phyloP scores from a whole-genome alignment of 2,888 invertebrate genomes.

The Machimus atricapillus region DNA sequence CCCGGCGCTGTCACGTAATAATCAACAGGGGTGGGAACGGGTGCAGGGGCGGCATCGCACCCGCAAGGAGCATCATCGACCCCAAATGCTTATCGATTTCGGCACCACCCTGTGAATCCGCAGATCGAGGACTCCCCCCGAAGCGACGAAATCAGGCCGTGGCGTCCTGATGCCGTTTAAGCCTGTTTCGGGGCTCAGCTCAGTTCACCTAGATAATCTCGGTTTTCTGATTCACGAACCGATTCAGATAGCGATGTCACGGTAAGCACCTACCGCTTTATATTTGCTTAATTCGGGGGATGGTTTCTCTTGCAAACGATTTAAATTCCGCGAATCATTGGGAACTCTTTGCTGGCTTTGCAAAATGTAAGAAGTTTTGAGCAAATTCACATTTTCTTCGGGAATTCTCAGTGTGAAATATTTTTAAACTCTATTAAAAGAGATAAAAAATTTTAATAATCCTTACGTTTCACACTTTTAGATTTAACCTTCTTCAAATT shows the following conservation, averaged over 20 bases:
- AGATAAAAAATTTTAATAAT: too few relatives aligned
- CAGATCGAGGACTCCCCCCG: background rate
- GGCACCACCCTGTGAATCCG: background rate
- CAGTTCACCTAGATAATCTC: conserved; percentile 1
- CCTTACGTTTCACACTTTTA: too few relatives aligned
- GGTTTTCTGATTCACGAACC: background rate
- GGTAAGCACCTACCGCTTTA: background rate
- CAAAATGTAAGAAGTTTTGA: background rate
- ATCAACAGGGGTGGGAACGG: background rate
- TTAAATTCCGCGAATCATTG: background rate
- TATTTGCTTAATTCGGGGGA: background rate
- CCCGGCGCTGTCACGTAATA: background rate
- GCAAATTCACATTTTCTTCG: background rate
- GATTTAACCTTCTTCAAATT: too few relatives aligned
- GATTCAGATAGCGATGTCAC: background rate
- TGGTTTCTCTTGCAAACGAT: background rate
- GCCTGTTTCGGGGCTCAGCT: background rate
- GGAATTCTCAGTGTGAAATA: too few relatives aligned
- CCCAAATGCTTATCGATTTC: background rate
- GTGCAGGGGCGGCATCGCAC: background rate
- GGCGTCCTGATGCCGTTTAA: background rate
- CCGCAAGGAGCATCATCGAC: background rate
- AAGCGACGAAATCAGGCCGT: background rate
- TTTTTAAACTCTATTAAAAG: too few relatives aligned
- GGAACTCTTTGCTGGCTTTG: background rate